Evolutionary conservation across 23 tunicate genomes (phyloP), one percentile per base, ranked within the genome.

Genomic region (Phallusia fumigata): DNA sequence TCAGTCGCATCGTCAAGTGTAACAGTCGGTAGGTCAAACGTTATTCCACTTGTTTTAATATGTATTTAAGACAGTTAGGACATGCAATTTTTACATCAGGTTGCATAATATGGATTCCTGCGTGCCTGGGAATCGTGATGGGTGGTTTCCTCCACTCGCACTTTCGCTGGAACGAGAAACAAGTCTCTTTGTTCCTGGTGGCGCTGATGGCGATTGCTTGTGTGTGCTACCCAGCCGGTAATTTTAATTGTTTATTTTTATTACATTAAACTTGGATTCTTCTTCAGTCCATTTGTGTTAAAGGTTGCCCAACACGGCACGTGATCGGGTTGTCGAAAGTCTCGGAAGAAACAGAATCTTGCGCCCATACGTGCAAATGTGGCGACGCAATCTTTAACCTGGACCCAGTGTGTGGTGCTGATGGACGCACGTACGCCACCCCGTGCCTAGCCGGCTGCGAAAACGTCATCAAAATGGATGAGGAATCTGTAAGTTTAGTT

Each of bases 321-420:
- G 50, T 83, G 33, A 1, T 83, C 49, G 86, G 86, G 21, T 49
- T 83, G 73, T 53, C 83, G 5, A 52, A 28, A 31, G 30, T 6
- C 53, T 22, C 83, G 36, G 30, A 0, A 0, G 64, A 72, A 28
- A 69, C 78, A 0, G 19, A 24, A 65, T 22, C 28, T 6, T 83
- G 86, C 32, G 74, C 80, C 45, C 26, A 32, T 13, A 15, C 73
- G 28, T 83, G 86, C 73, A 36, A 32, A n/a, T 83, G 86, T 49
- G 76, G 34, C 32, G 35, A 22, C 33, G 45, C 22, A 16, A 47
- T 75, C 0, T n/a, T 35, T 15, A 32, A 72, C 33, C 50, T 83
- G 34, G 80, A 75, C 52, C 86, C 86, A 12, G 86, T 83, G 13
- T 83, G 86, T 75, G 86, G 86, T 18, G 30, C 73, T 50, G 86